Evolutionary conservation across 2,888 invertebrate species (phyloP).

Genomic region (Phortica magna): DNA sequence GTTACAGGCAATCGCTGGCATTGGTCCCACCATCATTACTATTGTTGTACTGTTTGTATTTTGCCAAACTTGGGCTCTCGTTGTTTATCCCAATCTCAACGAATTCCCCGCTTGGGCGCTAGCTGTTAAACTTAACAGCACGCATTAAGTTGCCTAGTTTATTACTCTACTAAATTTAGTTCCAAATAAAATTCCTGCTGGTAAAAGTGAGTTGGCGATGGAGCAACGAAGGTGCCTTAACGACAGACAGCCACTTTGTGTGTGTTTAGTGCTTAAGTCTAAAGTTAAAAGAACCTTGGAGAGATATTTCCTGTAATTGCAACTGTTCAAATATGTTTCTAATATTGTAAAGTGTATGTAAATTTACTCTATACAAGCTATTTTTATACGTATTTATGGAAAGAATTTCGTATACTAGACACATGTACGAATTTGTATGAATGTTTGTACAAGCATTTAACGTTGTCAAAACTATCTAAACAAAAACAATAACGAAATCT

Average conservation of each 20-base stretch:
- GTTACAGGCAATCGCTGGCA: slow-evolving; percentile 85
- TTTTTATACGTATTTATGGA: not conserved
- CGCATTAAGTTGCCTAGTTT: slow-evolving; percentile 1
- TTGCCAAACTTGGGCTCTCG: slow-evolving; percentile 86
- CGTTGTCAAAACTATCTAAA: not conserved
- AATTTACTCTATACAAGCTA: not conserved
- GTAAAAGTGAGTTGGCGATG: not conserved
- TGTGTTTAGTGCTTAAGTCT: not conserved
- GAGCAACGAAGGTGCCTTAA: slow-evolving; percentile 8
- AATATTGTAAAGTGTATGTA: not conserved
- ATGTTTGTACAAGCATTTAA: not conserved
- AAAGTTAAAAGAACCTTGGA: slow-evolving; percentile 1
- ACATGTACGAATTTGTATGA: slow-evolving; percentile 10
- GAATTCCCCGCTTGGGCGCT: slow-evolving; percentile 85
- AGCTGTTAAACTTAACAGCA: slow-evolving; percentile 68
- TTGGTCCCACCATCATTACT: slow-evolving; percentile 88
- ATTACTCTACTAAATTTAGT: not conserved
- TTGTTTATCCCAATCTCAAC: slow-evolving; percentile 82
- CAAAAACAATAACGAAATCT: not conserved
- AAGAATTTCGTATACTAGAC: not conserved
- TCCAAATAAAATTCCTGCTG: not conserved
- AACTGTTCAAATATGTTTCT: not conserved
- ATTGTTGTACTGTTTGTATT: slow-evolving; percentile 84
- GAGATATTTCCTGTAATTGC: slow-evolving; percentile 5
- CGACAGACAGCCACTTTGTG: not conserved